Percentiles rank a stretch among this genome's conserved stretches.
phyloP scores from a whole-genome alignment of 2,113 vertebrate species.

The Prunella fulvescens region DNA sequence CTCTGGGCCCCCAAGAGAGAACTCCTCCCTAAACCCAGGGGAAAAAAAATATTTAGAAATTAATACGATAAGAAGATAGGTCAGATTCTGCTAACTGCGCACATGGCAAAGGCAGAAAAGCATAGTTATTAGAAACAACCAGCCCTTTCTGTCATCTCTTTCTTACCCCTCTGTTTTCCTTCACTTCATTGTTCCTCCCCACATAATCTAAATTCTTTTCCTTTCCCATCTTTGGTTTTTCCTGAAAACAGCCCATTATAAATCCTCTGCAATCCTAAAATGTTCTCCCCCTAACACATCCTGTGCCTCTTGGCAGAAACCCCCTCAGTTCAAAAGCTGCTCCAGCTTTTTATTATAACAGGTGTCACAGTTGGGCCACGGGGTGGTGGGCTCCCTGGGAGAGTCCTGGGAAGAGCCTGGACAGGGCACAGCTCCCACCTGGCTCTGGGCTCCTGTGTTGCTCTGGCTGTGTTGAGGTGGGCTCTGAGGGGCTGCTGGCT shows the following conservation, averaged over 20 bases:
- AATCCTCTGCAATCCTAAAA: neutral
- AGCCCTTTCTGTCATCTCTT: neutral
- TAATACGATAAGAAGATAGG: neutral
- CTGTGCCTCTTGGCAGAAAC: neutral
- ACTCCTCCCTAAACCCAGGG: neutral
- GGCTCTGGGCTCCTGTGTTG: neutral
- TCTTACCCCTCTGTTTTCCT: neutral
- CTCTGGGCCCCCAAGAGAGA: neutral
- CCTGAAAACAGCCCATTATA: neutral
- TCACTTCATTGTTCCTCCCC: neutral
- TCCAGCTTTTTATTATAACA: neutral
- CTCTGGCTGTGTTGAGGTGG: neutral
- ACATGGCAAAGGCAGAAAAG: neutral
- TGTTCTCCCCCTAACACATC: neutral
- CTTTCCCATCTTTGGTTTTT: neutral
- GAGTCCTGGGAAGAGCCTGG: neutral
- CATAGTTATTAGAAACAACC: neutral
- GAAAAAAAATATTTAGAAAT: neutral
- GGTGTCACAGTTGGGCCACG: rapidly evolving
- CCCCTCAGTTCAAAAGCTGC: neutral
- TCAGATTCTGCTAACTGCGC: neutral
- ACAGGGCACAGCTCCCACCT: neutral
- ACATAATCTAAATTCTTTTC: neutral
- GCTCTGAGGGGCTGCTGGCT: neutral
- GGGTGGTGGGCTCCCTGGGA: neutral